These are phyloP conservation scores for Lithophane leautieri DNA, from an alignment of 2,888 invertebrate genomes.

Conservation along the genomic window DNA sequence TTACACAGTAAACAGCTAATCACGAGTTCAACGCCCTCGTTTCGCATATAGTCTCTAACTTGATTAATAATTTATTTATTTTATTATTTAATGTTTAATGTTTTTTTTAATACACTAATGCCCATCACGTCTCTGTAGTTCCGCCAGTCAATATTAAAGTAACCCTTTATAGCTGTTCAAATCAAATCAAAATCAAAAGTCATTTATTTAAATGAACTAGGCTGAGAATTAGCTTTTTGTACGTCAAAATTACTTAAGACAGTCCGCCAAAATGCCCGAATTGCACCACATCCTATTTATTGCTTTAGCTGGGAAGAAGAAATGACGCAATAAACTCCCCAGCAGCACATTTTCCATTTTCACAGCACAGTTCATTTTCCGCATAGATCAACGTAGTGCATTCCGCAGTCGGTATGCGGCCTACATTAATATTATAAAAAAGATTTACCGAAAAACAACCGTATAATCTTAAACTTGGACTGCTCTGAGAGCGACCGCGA, in stretches of 20 bases:
- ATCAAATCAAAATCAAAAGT: not conserved
- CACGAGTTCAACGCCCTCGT: constrained; percentile 14
- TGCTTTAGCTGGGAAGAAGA: not conserved
- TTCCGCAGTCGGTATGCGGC: constrained; percentile 38
- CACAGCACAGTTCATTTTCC: not conserved
- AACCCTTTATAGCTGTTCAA: not conserved
- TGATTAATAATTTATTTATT: not conserved
- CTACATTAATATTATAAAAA: constrained; percentile 29
- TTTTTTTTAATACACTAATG: not conserved
- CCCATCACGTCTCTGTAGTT: not conserved
- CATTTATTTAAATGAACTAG: not conserved
- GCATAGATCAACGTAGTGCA: not conserved
- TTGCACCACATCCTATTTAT: too few species aligned
- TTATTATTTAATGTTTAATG: too few species aligned
- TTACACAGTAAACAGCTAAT: not conserved
- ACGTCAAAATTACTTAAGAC: too few species aligned
- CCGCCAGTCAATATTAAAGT: not conserved
- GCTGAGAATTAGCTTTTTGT: not conserved
- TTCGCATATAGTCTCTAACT: not conserved
- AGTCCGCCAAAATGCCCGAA: too few species aligned
- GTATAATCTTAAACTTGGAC: constrained; percentile 16
- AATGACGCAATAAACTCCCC: not conserved
- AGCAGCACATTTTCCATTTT: not conserved
- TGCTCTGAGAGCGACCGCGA: constrained; percentile 7
- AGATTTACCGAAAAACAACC: constrained; percentile 55